Evolutionary conservation across 2,113 vertebrate genomes (phyloP).

Genomic region (Brachirus orientalis): DNA sequence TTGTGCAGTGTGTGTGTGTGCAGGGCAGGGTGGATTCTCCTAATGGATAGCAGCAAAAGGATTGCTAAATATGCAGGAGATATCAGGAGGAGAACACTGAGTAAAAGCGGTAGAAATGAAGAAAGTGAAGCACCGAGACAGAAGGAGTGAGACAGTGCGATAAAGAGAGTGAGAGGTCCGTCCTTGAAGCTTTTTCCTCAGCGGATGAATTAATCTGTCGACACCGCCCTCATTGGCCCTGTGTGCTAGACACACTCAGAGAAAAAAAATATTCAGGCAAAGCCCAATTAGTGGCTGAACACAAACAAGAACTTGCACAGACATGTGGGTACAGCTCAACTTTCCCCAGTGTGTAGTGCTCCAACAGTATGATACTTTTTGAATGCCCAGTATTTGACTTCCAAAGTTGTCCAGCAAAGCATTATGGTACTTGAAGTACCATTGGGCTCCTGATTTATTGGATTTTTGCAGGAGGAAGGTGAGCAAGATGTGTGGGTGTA

Average conservation of each 20-base stretch:
- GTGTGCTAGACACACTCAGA: constrained; percentile 38
- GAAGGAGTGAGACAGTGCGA: constrained; percentile 42
- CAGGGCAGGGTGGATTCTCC: constrained; percentile 52
- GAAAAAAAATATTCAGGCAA: constrained; percentile 48
- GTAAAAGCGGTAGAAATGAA: constrained; percentile 39
- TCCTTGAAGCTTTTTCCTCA: constrained; percentile 72
- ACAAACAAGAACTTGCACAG: constrained; percentile 45
- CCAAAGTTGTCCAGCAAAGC: constrained; percentile 34
- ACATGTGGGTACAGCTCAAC: constrained; percentile 38
- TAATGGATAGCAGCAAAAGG: constrained; percentile 69
- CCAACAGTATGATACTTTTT: constrained; percentile 32
- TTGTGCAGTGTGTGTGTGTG: constrained; percentile 37
- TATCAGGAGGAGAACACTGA: constrained; percentile 58
- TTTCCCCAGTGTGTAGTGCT: constrained; percentile 41
- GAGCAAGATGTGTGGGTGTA: constrained; percentile 15
- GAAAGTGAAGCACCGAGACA: constrained; percentile 15
- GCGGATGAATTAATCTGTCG: constrained; percentile 71
- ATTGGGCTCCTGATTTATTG: constrained; percentile 12
- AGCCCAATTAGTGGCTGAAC: constrained; percentile 62
- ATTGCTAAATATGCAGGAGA: constrained; percentile 66
- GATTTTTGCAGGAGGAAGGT: constrained; percentile 23
- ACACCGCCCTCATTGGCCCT: constrained; percentile 50
- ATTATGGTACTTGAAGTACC: constrained; percentile 5
- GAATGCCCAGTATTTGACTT: constrained; percentile 8
- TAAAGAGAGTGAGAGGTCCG: constrained; percentile 58